Evolutionary conservation across 2,797 vertebrate genomes (phyloP), one percentile per base, ranked within the genome.

Genomic region (Neoniphon sammara): DNA sequence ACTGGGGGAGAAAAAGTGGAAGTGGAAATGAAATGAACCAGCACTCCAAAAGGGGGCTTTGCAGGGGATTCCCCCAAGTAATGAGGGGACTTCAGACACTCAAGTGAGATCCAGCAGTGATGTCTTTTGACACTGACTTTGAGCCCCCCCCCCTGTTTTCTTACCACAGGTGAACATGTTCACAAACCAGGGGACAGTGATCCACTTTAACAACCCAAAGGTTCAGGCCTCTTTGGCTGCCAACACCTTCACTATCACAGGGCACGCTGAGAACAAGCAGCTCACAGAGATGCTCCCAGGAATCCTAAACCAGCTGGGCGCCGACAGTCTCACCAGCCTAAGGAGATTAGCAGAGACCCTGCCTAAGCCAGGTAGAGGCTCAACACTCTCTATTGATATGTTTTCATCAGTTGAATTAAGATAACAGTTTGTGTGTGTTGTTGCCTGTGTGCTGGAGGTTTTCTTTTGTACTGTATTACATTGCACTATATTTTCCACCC

Each of bases 181-280:
- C 93, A 99, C 97, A 92, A 98, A 96, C 88, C 96, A 98, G 88
- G 98, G 97, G 70, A 97, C 96, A 86, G 97, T 99, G 79, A 98
- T 99, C 91, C 97, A 99, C 89, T 99, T 99, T 82, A 99, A 98
- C 88, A 99, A 99, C 78, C 98, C 98, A 42, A 98, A 98, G 94
- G 98, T 99, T 73, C 98, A 99, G 91, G 98, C 97, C 20, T 99
- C 97, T 36, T 90, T 99, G 90, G 96, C 97, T 86, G 97, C 97
- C 71, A 99, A 99, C 91, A 99, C 98, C 77, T 99, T 99, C 82
- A 98, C 98, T 23, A 96, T 99, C 90, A 98, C 96, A 0, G 98
- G 98, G 7, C 98, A 98, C 1, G 97, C 97, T 69, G 97, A 99
- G 93, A 98, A 97, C 89, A 98, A 98, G 91, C 97, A 98, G 90